A percentile compares a stretch with the other conserved stretches of the same genome.
Evolutionary conservation across 2,888 invertebrate genomes (phyloP).

Genomic region (Rhabditophanes sp.): DNA sequence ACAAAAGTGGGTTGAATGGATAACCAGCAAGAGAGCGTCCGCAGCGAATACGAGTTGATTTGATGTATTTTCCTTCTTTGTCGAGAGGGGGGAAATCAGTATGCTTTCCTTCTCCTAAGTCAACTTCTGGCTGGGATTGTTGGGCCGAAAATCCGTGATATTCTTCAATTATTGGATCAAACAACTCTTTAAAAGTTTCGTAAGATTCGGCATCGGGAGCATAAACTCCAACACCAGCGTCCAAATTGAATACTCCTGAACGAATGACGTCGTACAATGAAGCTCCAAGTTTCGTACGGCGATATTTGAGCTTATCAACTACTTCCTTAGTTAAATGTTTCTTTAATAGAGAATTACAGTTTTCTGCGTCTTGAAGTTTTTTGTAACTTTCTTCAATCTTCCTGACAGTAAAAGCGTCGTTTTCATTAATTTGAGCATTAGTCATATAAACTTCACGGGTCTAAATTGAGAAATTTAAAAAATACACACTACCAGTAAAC

Average conservation of each 20-base stretch:
- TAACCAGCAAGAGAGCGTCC: constrained; percentile 69
- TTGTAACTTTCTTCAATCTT: constrained; percentile 20
- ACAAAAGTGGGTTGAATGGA: constrained; percentile 88
- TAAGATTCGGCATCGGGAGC: constrained; percentile 91
- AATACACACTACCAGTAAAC: background rate
- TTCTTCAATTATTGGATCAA: constrained; percentile 86
- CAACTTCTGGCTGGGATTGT: constrained; percentile 76
- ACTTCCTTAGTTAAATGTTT: constrained; percentile 31
- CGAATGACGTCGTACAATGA: constrained; percentile 81
- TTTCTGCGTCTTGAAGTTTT: constrained; percentile 42
- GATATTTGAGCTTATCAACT: constrained; percentile 57
- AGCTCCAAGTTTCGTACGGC: constrained; percentile 79
- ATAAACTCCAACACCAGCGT: constrained; percentile 87
- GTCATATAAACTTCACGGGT: constrained; percentile 7
- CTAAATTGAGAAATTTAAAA: constrained; percentile 2
- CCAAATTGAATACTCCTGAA: constrained; percentile 80
- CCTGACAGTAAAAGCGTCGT: constrained; percentile 10
- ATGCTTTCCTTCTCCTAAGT: constrained; percentile 67
- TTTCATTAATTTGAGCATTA: constrained; percentile 7
- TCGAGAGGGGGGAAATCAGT: constrained; percentile 74
- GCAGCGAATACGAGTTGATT: constrained; percentile 54
- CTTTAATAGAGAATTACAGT: constrained; percentile 57
- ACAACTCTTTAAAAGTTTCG: constrained; percentile 66
- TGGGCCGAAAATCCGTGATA: constrained; percentile 76
- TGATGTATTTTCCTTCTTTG: constrained; percentile 51